Evolutionary conservation across 1,140 invertebrate species (phyloP), one percentile per base, ranked within the genome.

Genomic region (Homalodisca vitripennis): DNA sequence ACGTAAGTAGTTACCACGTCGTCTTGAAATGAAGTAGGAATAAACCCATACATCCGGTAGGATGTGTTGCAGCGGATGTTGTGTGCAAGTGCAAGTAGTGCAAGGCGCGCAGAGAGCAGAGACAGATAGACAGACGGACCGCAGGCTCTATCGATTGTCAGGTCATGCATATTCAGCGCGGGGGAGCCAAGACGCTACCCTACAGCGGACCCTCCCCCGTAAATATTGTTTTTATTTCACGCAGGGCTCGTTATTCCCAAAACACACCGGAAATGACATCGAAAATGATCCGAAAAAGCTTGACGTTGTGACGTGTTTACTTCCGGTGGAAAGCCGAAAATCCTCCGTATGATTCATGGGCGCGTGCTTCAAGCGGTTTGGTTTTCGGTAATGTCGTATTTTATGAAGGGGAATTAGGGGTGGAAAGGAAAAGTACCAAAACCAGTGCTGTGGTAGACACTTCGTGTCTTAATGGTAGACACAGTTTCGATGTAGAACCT

Each of bases 201-300:
- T 13, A 12, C 48, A 51, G n/a, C 17, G 22, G 14, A 14, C 26
- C 26, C 55, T 26, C 55, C 55, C 22, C 55, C 2, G 55, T 60
- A 60, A 60, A 60, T 60, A 60, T 60, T 60, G 55, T 60, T 60
- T 60, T 60, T 60, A 60, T 60, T 60, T 60, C 55, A 60, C 55
- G 55, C 55, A 29, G 10, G 6, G 3, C 48, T 51, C 48, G 48
- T 51, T 51, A 51, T 22, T 51, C 55, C 55, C 55, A 60, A 60
- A 60, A 60, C 6, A 60, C 55, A 60, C 55, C 55, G 55, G 55
- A 60, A 60, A 60, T 24, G 55, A 60, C 24, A 26, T 60, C 26
- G 55, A 60, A 60, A 60, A 60, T 60, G 55, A 60, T 60, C 22
- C 24, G 55, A 60, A 60, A 60, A 60, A 60, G 55, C 14, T 60